These are phyloP conservation scores for Psilopsiagon aymara DNA, from an alignment of 2,113 vertebrate genomes.

Conservation along the genomic window DNA sequence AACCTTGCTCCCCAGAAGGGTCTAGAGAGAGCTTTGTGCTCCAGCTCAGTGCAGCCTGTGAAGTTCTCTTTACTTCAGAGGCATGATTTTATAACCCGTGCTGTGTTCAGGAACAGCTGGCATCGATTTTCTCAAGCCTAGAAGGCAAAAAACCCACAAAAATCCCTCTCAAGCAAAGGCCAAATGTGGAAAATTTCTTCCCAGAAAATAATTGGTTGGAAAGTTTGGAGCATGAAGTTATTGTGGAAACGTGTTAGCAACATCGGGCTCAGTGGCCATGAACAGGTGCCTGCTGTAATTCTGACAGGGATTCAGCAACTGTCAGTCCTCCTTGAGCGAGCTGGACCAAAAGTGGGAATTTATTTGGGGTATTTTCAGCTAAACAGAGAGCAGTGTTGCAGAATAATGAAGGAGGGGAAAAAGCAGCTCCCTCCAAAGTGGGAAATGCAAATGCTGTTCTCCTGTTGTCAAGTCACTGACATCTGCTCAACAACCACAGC, in stretches of 20 bases:
- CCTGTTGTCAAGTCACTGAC: background rate
- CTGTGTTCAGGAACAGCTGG: conserved; percentile 24
- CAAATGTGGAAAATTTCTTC: conserved; percentile 50
- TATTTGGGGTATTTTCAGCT: background rate
- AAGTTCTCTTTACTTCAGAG: background rate
- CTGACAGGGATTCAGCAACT: conserved; percentile 18
- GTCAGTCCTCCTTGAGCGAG: background rate
- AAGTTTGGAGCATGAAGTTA: conserved; percentile 44
- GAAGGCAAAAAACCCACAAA: background rate
- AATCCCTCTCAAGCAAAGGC: background rate
- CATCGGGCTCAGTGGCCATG: background rate
- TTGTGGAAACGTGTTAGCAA: conserved; percentile 39
- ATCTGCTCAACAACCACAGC: background rate
- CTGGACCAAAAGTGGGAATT: background rate
- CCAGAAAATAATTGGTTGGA: conserved; percentile 34
- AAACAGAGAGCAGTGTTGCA: background rate
- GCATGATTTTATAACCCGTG: conserved; percentile 2
- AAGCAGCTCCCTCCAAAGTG: background rate
- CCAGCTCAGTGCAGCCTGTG: background rate
- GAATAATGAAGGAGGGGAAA: background rate
- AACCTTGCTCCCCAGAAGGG: background rate
- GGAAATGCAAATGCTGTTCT: background rate
- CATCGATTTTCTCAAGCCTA: conserved; percentile 14
- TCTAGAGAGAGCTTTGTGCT: background rate
- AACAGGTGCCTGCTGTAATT: conserved; percentile 51